Conservation (phyloP, 2,797 vertebrate species). For the Coreius guichenoti region DNA sequence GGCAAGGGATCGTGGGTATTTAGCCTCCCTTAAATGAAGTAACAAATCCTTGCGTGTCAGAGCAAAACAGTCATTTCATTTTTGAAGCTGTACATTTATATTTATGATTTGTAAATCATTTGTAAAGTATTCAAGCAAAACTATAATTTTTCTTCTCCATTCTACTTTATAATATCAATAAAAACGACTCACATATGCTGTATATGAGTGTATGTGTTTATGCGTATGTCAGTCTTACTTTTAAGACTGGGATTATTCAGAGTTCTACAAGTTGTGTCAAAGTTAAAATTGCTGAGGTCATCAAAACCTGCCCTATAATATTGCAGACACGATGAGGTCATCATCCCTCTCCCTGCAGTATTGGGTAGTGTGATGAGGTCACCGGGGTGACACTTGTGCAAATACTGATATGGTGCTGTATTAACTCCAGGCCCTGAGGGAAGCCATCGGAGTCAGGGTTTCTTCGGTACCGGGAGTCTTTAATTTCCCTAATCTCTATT, state of each 20-base stretch:
- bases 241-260: slow-evolving; percentile 44
- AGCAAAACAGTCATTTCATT: slow-evolving; percentile 8
- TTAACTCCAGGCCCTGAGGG: slow-evolving; percentile 55
- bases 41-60: slow-evolving; percentile 15
- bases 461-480: slow-evolving; percentile 25
- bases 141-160: not conserved
- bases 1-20: slow-evolving; percentile 28
- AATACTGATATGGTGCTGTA: slow-evolving; percentile 54
- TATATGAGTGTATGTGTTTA: slow-evolving; percentile 1
- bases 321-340: slow-evolving; percentile 52
- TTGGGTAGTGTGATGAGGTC: slow-evolving; percentile 56
- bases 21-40: slow-evolving; percentile 23
- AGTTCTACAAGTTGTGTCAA: slow-evolving; percentile 34
- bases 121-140: not conserved
- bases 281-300: slow-evolving; percentile 53
- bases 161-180: not conserved
- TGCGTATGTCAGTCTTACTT: slow-evolving; percentile 12
- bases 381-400: slow-evolving; percentile 41
- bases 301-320: slow-evolving; percentile 46
- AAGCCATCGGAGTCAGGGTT: slow-evolving; percentile 46
- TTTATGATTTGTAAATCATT: slow-evolving; percentile 2
- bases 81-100: slow-evolving; percentile 1
- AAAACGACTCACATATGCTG: not conserved
- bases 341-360: slow-evolving; percentile 30
- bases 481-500: slow-evolving; percentile 67